phyloP scores from a whole-genome alignment of 2,888 invertebrate species.

The Stegana nigrithorax region DNA sequence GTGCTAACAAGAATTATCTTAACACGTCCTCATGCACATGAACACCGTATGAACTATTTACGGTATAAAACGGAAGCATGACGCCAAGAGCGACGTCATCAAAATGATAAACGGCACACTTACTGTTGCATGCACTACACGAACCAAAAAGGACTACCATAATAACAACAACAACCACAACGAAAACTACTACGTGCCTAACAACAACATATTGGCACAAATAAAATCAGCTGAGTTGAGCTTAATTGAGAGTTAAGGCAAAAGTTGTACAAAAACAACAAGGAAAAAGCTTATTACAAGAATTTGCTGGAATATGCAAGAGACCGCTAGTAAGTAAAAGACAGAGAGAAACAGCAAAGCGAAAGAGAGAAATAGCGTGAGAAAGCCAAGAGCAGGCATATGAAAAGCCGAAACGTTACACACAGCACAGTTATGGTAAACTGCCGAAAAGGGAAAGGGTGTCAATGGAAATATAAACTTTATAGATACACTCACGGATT shows the following conservation, averaged over 20 bases:
- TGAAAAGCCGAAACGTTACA: conserved; percentile 14
- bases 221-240: conserved; percentile 21
- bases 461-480: conserved; percentile 56
- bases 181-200: conserved; percentile 13
- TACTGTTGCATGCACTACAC: conserved; percentile 8
- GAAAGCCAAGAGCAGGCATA: not conserved
- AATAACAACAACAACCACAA: conserved; percentile 10
- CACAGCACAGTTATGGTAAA: conserved; percentile 12
- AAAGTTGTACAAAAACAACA: not conserved
- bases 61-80: not conserved
- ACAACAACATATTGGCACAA: conserved; percentile 6
- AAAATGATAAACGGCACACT: not conserved
- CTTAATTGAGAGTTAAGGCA: not conserved
- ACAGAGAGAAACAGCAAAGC: conserved; percentile 30
- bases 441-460: conserved; percentile 48
- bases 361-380: not conserved
- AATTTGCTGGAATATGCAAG: conserved; percentile 30
- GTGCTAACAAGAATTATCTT: too few relatives aligned
- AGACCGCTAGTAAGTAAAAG: conserved; percentile 18
- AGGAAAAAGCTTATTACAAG: conserved; percentile 32
- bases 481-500: conserved; percentile 42
- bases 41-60: not conserved
- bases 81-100: not conserved
- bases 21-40: too few relatives aligned
- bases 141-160: not conserved